Conservation (phyloP, 2,113 vertebrate genomes). For the Pelodiscus sinensis region DNA sequence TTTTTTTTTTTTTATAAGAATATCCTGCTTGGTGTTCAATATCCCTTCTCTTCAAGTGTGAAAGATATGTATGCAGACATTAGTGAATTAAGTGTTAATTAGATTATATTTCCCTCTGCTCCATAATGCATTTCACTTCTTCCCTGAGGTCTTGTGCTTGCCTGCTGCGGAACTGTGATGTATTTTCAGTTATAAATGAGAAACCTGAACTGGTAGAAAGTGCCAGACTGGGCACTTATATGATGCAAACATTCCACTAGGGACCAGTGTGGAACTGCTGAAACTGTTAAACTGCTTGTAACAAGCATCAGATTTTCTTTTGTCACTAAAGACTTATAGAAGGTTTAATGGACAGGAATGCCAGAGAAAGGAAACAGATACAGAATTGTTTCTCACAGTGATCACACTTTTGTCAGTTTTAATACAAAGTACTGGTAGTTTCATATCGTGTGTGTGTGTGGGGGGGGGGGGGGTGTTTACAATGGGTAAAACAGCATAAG, state of each 20-base stretch:
- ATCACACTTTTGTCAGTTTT: neutral
- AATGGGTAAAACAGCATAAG: neutral
- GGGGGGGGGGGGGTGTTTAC: too few species aligned
- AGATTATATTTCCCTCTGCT: conserved; percentile 21
- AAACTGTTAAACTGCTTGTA: conserved; percentile 31
- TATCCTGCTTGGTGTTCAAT: neutral
- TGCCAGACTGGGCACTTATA: conserved; percentile 45
- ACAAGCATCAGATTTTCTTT: neutral
- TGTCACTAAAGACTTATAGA: neutral
- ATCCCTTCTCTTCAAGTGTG: neutral
- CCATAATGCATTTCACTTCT: neutral
- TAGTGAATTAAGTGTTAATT: conserved; percentile 58
- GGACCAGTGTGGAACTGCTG: neutral
- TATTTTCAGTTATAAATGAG: conserved; percentile 61
- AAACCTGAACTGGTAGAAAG: conserved; percentile 36
- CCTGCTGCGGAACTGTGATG: conserved; percentile 24
- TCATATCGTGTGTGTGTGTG: rapidly evolving
- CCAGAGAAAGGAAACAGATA: neutral
- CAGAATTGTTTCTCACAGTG: neutral
- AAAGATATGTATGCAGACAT: neutral
- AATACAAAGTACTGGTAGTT: neutral
- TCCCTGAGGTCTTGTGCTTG: conserved; percentile 19
- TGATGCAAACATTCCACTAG: conserved; percentile 21
- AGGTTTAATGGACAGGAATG: neutral
- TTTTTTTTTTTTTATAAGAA: neutral